These are phyloP conservation scores for Trachymyrmex septentrionalis DNA, from an alignment of 1,140 invertebrate species.

Conservation along the genomic window DNA sequence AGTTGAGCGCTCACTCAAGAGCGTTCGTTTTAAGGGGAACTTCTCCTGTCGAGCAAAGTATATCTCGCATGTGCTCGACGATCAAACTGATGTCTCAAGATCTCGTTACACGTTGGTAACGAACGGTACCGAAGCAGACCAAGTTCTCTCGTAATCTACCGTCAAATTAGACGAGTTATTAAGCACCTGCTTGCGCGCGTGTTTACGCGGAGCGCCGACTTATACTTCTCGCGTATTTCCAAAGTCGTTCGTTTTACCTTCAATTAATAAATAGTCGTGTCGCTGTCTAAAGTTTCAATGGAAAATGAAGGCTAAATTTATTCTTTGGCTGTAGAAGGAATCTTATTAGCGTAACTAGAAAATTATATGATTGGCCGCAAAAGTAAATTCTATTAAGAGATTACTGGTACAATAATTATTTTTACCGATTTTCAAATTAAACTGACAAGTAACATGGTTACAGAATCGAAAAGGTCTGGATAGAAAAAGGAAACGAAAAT, in stretches of 20 bases:
- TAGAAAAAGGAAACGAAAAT: neutral
- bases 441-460: neutral
- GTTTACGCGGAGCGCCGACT: too few relatives aligned
- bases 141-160: constrained; percentile 51
- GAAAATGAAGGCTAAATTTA: neutral
- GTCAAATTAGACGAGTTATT: constrained; percentile 58
- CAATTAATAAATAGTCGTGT: neutral
- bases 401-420: neutral
- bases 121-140: constrained; percentile 13
- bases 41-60: constrained; percentile 42
- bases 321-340: neutral
- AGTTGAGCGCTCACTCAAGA: constrained; percentile 28
- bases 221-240: neutral
- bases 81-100: constrained; percentile 62
- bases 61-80: constrained; percentile 51
- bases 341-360: neutral
- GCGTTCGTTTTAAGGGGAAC: constrained; percentile 31
- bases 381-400: too few relatives aligned
- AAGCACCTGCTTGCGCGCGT: constrained; percentile 5
- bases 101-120: constrained; percentile 51
- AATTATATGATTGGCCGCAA: neutral
- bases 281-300: neutral
- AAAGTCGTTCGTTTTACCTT: neutral
- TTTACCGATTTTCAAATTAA: neutral
- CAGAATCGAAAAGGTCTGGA: neutral